phyloP scores from a whole-genome alignment of 1,140 invertebrate species.

The Drosophila trapezifrons region DNA sequence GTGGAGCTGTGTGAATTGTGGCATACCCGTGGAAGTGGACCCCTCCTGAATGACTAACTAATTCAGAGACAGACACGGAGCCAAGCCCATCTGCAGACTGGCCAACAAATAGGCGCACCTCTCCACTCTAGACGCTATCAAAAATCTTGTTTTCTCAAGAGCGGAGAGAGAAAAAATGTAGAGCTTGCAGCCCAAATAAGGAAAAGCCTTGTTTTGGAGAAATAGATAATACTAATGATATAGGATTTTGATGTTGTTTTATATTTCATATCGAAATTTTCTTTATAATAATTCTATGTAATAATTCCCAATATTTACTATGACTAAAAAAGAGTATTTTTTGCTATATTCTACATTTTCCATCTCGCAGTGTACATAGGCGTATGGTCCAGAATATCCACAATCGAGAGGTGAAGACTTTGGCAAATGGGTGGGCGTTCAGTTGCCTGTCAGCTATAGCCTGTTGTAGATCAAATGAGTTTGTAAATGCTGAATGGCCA shows the following conservation, averaged over 20 bases:
- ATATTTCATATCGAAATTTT: neutral
- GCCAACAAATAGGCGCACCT: slow-evolving; percentile 43
- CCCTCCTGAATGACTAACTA: slow-evolving; percentile 46
- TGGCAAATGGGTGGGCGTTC: slow-evolving; percentile 42
- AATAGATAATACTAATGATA: neutral
- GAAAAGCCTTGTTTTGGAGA: no score
- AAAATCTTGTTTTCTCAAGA: slow-evolving; percentile 44
- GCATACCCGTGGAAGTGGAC: slow-evolving; percentile 9
- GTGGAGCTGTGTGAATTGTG: slow-evolving; percentile 43
- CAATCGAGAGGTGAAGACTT: slow-evolving; percentile 10
- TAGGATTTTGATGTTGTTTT: fast-evolving
- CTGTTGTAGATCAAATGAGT: slow-evolving; percentile 41
- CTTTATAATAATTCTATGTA: no score
- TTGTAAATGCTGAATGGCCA: slow-evolving; percentile 26
- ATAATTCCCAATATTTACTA: no score
- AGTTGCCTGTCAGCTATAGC: slow-evolving; percentile 11
- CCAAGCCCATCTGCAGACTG: slow-evolving; percentile 50
- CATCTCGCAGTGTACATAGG: slow-evolving; percentile 1
- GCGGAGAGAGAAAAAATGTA: slow-evolving; percentile 6
- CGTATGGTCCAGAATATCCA: slow-evolving; percentile 24
- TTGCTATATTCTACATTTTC: neutral
- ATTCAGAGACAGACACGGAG: slow-evolving; percentile 33
- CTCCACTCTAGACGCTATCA: slow-evolving; percentile 28
- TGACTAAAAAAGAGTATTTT: no score
- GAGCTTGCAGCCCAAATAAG: neutral